These are phyloP conservation scores for Ctenodactylus gundi DNA, from an alignment of 2,113 vertebrate genomes.

Conservation along the genomic window DNA sequence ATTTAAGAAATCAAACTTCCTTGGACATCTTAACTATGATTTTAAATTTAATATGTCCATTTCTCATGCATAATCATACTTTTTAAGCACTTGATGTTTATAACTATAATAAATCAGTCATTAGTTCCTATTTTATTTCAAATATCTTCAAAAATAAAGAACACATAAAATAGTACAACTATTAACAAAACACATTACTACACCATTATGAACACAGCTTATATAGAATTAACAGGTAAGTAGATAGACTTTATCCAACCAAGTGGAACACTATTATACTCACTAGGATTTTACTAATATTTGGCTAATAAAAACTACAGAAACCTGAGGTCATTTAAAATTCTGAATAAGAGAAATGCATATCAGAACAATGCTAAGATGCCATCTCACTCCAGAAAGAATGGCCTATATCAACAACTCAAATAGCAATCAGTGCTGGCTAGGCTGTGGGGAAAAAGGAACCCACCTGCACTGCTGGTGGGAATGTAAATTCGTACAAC, in stretches of 20 bases:
- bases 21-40: conserved; percentile 28
- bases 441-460: no score
- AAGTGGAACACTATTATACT: not conserved
- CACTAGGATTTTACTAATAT: not conserved
- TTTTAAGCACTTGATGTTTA: conserved; percentile 23
- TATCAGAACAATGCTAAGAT: no score
- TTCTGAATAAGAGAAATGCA: no score
- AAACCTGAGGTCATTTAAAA: not conserved
- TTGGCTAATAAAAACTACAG: not conserved
- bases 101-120: conserved; percentile 17
- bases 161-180: not conserved
- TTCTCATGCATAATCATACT: not conserved
- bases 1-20: conserved; percentile 15
- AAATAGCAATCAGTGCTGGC: no score
- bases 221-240: not conserved
- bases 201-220: not conserved
- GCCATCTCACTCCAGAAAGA: no score
- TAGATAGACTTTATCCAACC: not conserved
- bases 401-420: no score
- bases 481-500: no score
- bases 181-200: not conserved
- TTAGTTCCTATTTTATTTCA: not conserved
- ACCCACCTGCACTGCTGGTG: no score
- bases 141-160: conserved; percentile 19
- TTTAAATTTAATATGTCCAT: conserved; percentile 5